These are phyloP conservation scores for Odontocerum albicorne DNA, from an alignment of 2,888 invertebrate genomes.

Conservation along the genomic window DNA sequence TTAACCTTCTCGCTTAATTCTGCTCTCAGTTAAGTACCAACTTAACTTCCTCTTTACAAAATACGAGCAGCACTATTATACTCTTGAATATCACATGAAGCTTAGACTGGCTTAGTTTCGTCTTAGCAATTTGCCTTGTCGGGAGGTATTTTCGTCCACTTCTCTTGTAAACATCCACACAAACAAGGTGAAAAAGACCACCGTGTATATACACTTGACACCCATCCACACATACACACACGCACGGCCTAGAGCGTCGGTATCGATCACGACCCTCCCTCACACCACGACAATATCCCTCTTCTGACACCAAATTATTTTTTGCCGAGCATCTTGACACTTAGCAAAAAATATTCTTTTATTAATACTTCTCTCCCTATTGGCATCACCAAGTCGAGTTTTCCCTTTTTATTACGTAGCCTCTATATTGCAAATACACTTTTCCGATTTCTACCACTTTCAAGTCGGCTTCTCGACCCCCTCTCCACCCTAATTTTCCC, in stretches of 20 bases:
- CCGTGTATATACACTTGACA: conserved; percentile 6
- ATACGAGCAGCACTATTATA: too few species aligned
- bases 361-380: too few species aligned
- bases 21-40: too few species aligned
- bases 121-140: neutral
- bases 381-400: neutral
- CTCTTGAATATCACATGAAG: too few species aligned
- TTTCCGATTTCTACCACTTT: too few species aligned
- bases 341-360: neutral
- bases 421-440: too few species aligned
- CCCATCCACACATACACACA: conserved; percentile 5
- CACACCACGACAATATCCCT: neutral
- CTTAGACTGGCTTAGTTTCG: neutral
- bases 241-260: conserved; percentile 4
- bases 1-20: too few species aligned
- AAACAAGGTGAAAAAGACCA: neutral
- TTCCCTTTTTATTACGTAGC: too few species aligned
- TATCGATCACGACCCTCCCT: conserved; percentile 15
- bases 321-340: conserved; percentile 3
- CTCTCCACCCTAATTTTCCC: neutral
- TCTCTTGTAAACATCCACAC: conserved; percentile 1
- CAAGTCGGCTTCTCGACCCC: neutral
- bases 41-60: too few species aligned
- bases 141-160: conserved; percentile 1
- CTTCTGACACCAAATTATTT: neutral